Percentiles rank a stretch among this genome's conserved stretches.
Evolutionary conservation across 2,113 vertebrate genomes (phyloP).

Genomic region (Stegostoma tigrinum): DNA sequence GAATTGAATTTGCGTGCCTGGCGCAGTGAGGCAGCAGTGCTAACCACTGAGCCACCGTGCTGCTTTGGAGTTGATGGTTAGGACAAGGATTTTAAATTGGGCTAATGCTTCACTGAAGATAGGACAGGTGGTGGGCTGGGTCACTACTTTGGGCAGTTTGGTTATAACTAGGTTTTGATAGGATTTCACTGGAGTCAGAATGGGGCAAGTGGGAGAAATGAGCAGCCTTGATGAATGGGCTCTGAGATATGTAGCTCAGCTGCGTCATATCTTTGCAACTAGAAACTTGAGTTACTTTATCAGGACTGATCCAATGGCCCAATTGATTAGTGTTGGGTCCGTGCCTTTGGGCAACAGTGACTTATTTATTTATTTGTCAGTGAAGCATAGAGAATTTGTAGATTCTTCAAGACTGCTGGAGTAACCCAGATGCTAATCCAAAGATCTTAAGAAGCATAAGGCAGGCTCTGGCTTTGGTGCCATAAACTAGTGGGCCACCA

Average conservation of each 20-base stretch:
- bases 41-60: too few relatives aligned
- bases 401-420: too few relatives aligned
- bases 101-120: not conserved
- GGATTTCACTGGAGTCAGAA: not conserved
- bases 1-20: too few relatives aligned
- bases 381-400: too few relatives aligned
- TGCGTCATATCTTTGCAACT: not conserved
- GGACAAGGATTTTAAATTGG: not conserved
- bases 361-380: too few relatives aligned
- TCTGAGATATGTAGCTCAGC: not conserved
- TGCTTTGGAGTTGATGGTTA: not conserved
- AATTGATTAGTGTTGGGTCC: too few relatives aligned
- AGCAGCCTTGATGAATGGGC: not conserved
- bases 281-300: not conserved
- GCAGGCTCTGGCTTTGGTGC: too few relatives aligned
- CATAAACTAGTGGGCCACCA: too few relatives aligned
- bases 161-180: not conserved
- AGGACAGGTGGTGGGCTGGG: not conserved
- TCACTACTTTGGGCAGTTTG: not conserved
- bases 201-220: not conserved
- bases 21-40: too few relatives aligned
- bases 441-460: too few relatives aligned
- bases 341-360: too few relatives aligned
- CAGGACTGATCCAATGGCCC: not conserved
- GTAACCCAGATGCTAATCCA: too few relatives aligned